Base-by-base conservation (phyloP, 2,797 vertebrate genomes). In the Cacajao melanocephalus region DNA sequence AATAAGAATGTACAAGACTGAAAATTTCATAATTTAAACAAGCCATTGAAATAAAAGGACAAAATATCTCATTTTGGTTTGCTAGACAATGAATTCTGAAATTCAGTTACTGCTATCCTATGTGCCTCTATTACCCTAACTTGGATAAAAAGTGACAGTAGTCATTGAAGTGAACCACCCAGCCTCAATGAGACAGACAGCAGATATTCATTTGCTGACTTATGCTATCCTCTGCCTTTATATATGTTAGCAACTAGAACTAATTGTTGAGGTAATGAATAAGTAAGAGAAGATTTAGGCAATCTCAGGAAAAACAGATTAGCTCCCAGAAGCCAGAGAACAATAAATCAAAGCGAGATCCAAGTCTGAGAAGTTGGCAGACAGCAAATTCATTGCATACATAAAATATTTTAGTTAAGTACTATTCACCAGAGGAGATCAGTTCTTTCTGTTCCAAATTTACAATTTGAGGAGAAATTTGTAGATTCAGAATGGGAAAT, bases 221-320 rank as follows among this genome's bases (percentile, higher is more conserved):
- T 95, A 84, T 0, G 4, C 89, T 94, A 70, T 93, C 80, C 41
- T 72, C 39, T 80, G 39, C 79, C 83, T 95, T 94, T 96, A 90
- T 89, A 67, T 93, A 92, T 88, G 52, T 93, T 94, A 97, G 81
- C 50, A 89, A 93, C 89, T 97, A 94, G 89, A 96, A 97, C 88
- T 97, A 97, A 97, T 96, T 97, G 86, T 97, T 95, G 76, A 97
- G 46, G 55, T 95, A 94, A 96, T 97, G 83, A 96, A 96, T 97
- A 97, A 97, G 93, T 93, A 96, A 96, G 80, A 91, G 82, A 92
- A 75, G 79, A 97, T 87, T 94, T 94, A 97, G 75, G 72, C 84
- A 93, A 95, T 91, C 90, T 87, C 80, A 95, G 50, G 73, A 93
- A 96, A 97, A 86, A 95, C 46, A 93, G 55, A 97, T 97, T 95